phyloP scores from a whole-genome alignment of 2,797 vertebrate genomes.

The Squalus acanthias region DNA sequence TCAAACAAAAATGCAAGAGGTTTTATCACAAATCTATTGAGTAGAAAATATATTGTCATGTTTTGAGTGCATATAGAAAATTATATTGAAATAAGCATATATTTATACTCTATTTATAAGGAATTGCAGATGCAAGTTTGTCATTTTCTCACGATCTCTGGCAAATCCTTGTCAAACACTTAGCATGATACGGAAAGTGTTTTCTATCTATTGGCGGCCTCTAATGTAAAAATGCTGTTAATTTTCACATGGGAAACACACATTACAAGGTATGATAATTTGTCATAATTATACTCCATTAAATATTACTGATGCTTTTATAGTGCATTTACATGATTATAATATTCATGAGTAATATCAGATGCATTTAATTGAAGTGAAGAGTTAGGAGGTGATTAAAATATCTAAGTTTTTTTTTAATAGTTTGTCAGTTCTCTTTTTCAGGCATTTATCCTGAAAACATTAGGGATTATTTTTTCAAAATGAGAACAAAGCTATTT shows the following conservation, averaged over 20 bases:
- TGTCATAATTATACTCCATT: conserved; percentile 36
- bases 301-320: conserved; percentile 37
- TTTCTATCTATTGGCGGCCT: neutral
- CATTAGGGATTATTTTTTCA: neutral
- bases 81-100: neutral
- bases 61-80: neutral
- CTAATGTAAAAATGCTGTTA: conserved; percentile 17
- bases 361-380: conserved; percentile 29
- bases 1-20: neutral
- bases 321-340: conserved; percentile 37
- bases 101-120: neutral
- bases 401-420: conserved; percentile 20
- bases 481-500: neutral
- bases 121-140: neutral
- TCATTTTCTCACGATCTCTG: neutral
- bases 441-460: conserved; percentile 3
- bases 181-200: neutral
- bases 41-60: neutral
- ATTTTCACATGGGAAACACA: conserved; percentile 33
- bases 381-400: conserved; percentile 30
- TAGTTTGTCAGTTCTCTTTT: neutral
- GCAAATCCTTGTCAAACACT: no score
- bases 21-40: neutral
- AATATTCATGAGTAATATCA: conserved; percentile 36
- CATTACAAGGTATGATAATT: conserved; percentile 30